Base-by-base conservation (phyloP, 2,888 invertebrate species). In the Ophioninae sp. region DNA sequence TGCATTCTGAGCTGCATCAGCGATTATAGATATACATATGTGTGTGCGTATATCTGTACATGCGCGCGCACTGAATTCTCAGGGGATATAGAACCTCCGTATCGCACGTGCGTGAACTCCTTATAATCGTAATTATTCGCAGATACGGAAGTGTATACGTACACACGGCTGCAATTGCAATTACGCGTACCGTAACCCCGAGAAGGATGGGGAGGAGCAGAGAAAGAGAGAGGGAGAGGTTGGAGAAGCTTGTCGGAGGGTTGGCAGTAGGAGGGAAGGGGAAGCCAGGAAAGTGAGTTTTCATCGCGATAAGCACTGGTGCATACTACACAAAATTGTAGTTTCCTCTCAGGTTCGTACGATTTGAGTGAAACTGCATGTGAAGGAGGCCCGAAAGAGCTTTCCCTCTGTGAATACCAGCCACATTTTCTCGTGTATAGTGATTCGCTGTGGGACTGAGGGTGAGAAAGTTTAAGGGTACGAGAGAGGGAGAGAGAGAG, bases 281-380 rank as follows among this genome's bases (percentile, higher is more conserved):
- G 44, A 23, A 21, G 39, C 10, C 30, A n/a, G 44, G 23, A 69
- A 69, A 79, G 82, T 76, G 79, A 79, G 82, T 82, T 82, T 75
- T 72, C 78, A 64, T 59, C 65, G 59, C 69, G 82, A 82, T 79
- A 79, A 76, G 82, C 74, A 65, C 73, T 57, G 68, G 64, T 74
- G 74, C 74, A 59, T 64, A 75, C 57, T 70, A 74, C 78, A 75
- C n/a, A n/a, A 65, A 75, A 75, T 74, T 74, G 74, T 65, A 59
- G 44, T 56, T 30, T 74, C 64, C 68, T 74, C 70, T 39, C 39
- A 39, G 39, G 39, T 39, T 39, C 73, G 73, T 62, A 62, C 64
- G 78, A 59, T 77, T 82, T 74, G 73, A 74, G 82, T 82, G 82
- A 78, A 79, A 70, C 70, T 82, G 79, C 56, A 69, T 74, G 8